Percentiles rank a stretch among this genome's conserved stretches.
phyloP scores from a whole-genome alignment of 2,888 invertebrate species.

The Hermaeophaga mercurialis region DNA sequence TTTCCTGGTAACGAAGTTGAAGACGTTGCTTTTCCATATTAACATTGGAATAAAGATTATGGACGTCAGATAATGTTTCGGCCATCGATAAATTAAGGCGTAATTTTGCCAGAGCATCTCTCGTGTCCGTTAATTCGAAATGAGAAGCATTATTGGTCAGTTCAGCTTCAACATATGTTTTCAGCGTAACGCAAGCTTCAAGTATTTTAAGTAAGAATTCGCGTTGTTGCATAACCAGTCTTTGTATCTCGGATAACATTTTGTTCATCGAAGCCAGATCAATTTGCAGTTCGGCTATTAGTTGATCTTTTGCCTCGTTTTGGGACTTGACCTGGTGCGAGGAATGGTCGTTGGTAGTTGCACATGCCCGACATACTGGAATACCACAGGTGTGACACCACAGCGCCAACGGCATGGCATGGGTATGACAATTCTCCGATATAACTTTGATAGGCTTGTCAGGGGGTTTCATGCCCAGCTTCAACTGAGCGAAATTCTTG shows the following conservation, averaged over 20 bases:
- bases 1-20: constrained; percentile 71
- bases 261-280: constrained; percentile 73
- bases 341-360: constrained; percentile 68
- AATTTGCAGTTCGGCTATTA: constrained; percentile 69
- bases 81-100: constrained; percentile 65
- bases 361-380: constrained; percentile 71
- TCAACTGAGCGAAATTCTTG: constrained; percentile 66
- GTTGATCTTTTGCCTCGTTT: constrained; percentile 50
- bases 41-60: constrained; percentile 65
- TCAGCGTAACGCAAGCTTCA: constrained; percentile 75
- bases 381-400: constrained; percentile 73
- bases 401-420: constrained; percentile 72
- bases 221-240: constrained; percentile 71
- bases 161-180: constrained; percentile 77
- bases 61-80: constrained; percentile 65
- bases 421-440: constrained; percentile 71
- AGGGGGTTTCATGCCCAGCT: constrained; percentile 56
- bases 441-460: constrained; percentile 50
- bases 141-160: constrained; percentile 71
- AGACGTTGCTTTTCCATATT: constrained; percentile 70
- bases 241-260: constrained; percentile 72
- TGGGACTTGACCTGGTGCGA: constrained; percentile 72
- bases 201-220: constrained; percentile 74
- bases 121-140: constrained; percentile 69
- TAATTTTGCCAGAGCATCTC: constrained; percentile 67